Conservation (phyloP, 2,888 invertebrate genomes). For the Oxyteleia sp. region DNA sequence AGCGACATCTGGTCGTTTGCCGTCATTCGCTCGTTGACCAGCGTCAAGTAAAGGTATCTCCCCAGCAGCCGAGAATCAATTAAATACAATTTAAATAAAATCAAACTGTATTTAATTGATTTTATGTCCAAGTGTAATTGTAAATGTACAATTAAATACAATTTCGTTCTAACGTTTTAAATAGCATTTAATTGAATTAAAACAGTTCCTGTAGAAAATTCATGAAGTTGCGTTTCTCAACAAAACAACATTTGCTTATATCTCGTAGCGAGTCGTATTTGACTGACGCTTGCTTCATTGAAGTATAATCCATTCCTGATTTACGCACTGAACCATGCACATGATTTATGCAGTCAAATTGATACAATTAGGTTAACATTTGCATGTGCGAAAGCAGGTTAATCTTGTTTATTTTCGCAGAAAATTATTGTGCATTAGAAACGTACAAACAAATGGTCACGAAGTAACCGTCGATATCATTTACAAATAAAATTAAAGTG, state of each 20-base stretch:
- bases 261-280: constrained; percentile 5
- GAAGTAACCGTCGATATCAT: background rate
- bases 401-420: constrained; percentile 44
- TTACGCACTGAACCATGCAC: constrained; percentile 50
- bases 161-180: no score
- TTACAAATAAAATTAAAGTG: no score
- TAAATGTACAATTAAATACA: no score
- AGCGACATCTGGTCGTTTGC: no score
- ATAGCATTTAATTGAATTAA: constrained; percentile 34
- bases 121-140: no score
- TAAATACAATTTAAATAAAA: no score
- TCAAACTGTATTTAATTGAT: no score
- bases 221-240: constrained; percentile 10
- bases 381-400: constrained; percentile 56
- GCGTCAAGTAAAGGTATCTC: no score
- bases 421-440: constrained; percentile 33
- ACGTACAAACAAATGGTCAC: constrained; percentile 15
- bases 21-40: no score
- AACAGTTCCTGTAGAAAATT: constrained; percentile 14
- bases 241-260: constrained; percentile 40
- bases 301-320: constrained; percentile 55
- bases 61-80: no score
- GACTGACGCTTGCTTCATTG: constrained; percentile 39
- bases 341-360: constrained; percentile 60
- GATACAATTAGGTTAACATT: constrained; percentile 62